phyloP scores from a whole-genome alignment of 2,113 vertebrate genomes.

The Anarrhichthys ocellatus region DNA sequence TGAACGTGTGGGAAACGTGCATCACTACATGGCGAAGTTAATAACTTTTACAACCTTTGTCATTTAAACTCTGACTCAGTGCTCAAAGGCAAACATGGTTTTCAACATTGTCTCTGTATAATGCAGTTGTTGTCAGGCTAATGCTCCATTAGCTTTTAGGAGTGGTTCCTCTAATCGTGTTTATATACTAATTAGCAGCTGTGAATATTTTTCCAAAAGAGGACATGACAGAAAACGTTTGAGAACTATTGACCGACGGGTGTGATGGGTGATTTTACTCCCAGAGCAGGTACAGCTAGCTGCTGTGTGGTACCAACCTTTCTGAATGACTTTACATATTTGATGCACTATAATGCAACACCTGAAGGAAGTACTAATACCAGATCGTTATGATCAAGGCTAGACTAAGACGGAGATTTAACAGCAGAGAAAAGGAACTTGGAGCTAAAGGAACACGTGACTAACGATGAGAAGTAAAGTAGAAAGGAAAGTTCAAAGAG shows the following conservation, averaged over 20 bases:
- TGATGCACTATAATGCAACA: background rate
- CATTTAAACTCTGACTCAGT: background rate
- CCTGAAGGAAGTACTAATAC: background rate
- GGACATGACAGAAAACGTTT: background rate
- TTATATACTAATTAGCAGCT: background rate
- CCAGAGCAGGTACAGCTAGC: background rate
- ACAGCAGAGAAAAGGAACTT: background rate
- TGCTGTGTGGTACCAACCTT: background rate
- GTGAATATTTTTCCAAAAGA: background rate
- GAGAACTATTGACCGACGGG: too few species aligned
- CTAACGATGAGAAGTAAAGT: background rate
- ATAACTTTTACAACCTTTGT: background rate
- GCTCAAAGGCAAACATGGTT: background rate
- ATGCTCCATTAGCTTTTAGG: background rate
- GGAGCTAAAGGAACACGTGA: background rate
- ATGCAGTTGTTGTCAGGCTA: background rate
- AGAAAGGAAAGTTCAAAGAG: constrained; percentile 5
- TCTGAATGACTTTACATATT: background rate
- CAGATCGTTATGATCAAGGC: constrained; percentile 2
- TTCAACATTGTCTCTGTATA: background rate
- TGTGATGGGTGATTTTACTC: background rate
- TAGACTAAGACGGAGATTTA: background rate
- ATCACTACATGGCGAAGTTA: too few species aligned
- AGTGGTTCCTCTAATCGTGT: background rate
- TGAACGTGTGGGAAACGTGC: too few species aligned